A percentile compares a stretch with the other conserved stretches of the same genome.
Evolutionary conservation across 1,140 invertebrate species (phyloP).

Genomic region (Aphidius gifuensis): DNA sequence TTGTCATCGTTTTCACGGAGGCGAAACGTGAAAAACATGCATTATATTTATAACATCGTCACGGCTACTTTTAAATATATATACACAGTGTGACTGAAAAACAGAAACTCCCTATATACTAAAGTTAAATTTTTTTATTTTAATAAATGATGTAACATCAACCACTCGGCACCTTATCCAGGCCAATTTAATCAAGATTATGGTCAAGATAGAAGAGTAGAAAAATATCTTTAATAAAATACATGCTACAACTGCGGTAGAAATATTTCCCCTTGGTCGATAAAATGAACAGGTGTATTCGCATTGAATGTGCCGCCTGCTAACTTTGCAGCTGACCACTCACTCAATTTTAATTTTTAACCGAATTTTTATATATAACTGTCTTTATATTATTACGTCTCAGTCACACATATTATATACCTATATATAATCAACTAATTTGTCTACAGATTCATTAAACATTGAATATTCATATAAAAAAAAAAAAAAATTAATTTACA

Average conservation of each 20-base stretch:
- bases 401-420: no score
- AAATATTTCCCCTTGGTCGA: conserved; percentile 12
- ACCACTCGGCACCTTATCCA: conserved; percentile 25
- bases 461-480: conserved; percentile 5
- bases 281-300: conserved; percentile 31
- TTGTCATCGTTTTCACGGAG: conserved; percentile 13
- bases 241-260: conserved; percentile 22
- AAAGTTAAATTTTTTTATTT: not conserved
- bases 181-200: conserved; percentile 36
- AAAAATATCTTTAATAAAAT: conserved; percentile 22
- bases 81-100: no score
- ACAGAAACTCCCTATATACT: not conserved
- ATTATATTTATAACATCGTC: conserved; percentile 18
- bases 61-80: conserved; percentile 20
- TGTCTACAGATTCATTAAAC: not conserved
- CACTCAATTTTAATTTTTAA: conserved; percentile 16
- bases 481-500: not conserved
- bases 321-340: conserved; percentile 24
- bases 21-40: not conserved
- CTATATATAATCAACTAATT: no score
- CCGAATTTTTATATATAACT: not conserved
- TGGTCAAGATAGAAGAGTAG: conserved; percentile 35
- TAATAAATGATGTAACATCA: no score
- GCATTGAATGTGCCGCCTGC: conserved; percentile 13
- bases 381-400: not conserved